Base-by-base conservation (phyloP, 1,140 invertebrate species). In the Solenopsis invicta region DNA sequence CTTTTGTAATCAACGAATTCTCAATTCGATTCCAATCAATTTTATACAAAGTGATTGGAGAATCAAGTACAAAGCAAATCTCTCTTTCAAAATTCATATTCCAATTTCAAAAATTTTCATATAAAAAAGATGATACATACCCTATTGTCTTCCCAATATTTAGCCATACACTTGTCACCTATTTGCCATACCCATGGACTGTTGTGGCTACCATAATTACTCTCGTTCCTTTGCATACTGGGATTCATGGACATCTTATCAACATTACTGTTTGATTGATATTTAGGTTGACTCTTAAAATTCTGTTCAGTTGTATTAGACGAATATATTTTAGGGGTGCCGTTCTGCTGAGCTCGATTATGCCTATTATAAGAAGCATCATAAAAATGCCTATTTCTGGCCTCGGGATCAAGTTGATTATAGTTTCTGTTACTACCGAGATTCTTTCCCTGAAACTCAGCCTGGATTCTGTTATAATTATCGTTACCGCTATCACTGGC, bases 111-210 rank as follows among this genome's bases (percentile, higher is more conserved):
- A 21, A 45, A 21, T 21, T 45, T 45, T 45, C 5, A 12, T 67
- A 13, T 16, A 80, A 24, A 66, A 69, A 74, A 66, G 5, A 29
- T 69, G 1, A 75, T 86, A 95, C 95, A 95, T 94, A 98, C 98
- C 95, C 97, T 97, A 92, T 98, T 97, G 95, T 99, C 98, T 95
- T 99, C 98, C 98, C 98, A 99, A 94, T 99, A 99, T 92, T 98
- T 98, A 8, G 98, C 98, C 94, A 98, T 96, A 94, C 98, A 98
- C 64, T 97, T 96, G 93, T 98, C 98, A 29, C 98, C 98, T 71
- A 97, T 94, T 91, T 97, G 97, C 97, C 97, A 98, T 81, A 96
- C 94, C 95, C 97, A 96, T 48, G 91, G 90, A 37, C 93, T 92
- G 41, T 92, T 92, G 52, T 91, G 89, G 87, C 88, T 93, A 64